These are phyloP conservation scores for Temnothorax unifasciatus DNA, from an alignment of 2,888 invertebrate genomes.

Conservation along the genomic window DNA sequence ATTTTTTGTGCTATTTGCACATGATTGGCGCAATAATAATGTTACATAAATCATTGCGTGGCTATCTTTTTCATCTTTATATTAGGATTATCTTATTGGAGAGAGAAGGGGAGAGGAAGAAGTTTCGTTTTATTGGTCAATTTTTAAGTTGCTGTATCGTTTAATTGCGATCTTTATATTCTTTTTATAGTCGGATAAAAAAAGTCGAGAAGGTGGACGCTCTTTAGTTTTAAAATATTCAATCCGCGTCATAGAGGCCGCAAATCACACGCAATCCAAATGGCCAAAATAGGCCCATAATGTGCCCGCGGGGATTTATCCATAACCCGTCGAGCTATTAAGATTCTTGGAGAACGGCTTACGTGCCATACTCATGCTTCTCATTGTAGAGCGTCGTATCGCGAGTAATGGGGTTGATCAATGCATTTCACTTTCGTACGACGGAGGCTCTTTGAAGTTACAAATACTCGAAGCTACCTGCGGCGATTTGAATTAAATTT, in stretches of 20 bases:
- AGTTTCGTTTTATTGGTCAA: not conserved
- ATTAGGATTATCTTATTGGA: not conserved
- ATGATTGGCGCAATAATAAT: not conserved
- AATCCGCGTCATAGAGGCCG: not conserved
- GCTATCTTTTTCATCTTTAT: not conserved
- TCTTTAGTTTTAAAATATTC: not conserved
- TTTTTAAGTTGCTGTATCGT: not conserved
- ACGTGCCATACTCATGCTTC: constrained; percentile 41
- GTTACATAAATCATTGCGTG: not conserved
- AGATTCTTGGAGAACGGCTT: constrained; percentile 56
- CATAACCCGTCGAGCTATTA: constrained; percentile 48
- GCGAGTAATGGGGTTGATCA: constrained; percentile 67
- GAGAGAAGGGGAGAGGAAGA: too few relatives aligned
- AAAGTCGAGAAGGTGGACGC: not conserved
- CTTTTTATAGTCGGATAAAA: not conserved
- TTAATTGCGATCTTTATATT: not conserved
- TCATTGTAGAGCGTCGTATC: constrained; percentile 57
- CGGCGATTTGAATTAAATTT: constrained; percentile 59
- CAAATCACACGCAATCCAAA: not conserved
- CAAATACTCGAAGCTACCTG: not conserved
- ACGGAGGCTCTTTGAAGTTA: constrained; percentile 34
- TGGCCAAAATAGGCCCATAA: constrained; percentile 47
- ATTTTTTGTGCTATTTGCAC: not conserved
- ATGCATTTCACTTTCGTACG: constrained; percentile 73
- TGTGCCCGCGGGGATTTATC: constrained; percentile 58